Base-by-base conservation (phyloP, 2,113 vertebrate genomes). In the Upupa epops region DNA sequence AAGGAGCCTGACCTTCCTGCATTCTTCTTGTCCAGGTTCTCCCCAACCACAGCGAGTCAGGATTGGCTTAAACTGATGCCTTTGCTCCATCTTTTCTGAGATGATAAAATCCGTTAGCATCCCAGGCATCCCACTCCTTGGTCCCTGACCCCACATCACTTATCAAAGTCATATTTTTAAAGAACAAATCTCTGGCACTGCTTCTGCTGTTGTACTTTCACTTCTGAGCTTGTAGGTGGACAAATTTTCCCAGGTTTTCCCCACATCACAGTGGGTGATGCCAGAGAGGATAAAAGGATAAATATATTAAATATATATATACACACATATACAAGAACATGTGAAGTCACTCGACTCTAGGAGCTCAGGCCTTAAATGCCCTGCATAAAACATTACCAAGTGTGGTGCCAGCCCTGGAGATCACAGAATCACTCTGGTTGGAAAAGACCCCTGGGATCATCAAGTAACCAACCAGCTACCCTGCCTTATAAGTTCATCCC, bases 221-320 rank as follows among this genome's bases (percentile, higher is more conserved):
- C 79, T 76, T 24, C 26, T 10, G 29, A 75, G 79, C 20, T 5
- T 2, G 71, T 78, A 34, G 93, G 93, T 48, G 49, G 92, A 83
- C 31, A 63, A 20, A 45, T 25, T 31, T 82, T 84, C 89, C 88
- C 78, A 63, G 93, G 64, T 86, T 70, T 58, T n/a, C 89, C 80
- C 89, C 21, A 3, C 46, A 3, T 24, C 25, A 10, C 65, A 17
- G 65, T 12, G 28, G 31, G 81, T 8, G 77, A 56, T 84, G 89
- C 70, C 89, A 78, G 84, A 81, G 76, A 92, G 83, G 83, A 77
- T 49, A 8, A 83, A 77, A 83, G 21, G 68, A 76, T 65, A 80
- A 86, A 93, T 59, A 69, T 42, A 42, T n/a, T 42, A 42, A 42
- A 42, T 42, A 42, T 42, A 42, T 18, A 34, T 20, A 70, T 36